Percentiles rank a stretch among this genome's conserved stretches.
These are phyloP conservation scores for Chlamydotis undulata DNA, from an alignment of 2,113 vertebrate species.

Conservation along the genomic window DNA sequence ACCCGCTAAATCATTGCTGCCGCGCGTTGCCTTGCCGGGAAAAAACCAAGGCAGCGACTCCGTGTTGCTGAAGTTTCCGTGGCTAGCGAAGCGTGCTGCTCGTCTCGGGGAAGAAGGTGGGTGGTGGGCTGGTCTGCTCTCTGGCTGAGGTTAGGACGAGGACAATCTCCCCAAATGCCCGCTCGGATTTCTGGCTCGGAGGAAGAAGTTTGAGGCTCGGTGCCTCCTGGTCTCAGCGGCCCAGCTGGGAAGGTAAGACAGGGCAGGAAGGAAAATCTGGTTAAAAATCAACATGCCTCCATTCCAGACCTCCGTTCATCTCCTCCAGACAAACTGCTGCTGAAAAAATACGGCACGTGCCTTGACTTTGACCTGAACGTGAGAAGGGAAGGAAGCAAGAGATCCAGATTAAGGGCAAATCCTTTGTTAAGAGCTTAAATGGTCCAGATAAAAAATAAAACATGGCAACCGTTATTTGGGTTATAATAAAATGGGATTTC, in stretches of 20 bases:
- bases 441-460: neutral
- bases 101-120: neutral
- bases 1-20: neutral
- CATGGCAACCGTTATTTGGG: neutral
- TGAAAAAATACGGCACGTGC: neutral
- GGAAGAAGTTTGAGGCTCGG: neutral
- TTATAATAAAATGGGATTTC: neutral
- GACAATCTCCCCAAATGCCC: neutral
- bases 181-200: neutral
- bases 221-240: neutral
- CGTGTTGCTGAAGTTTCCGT: neutral
- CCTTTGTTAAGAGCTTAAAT: neutral
- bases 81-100: neutral
- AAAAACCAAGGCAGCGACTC: neutral
- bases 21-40: accelerated
- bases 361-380: neutral
- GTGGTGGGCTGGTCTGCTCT: neutral
- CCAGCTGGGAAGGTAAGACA: neutral
- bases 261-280: neutral
- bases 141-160: neutral
- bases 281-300: neutral
- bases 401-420: neutral
- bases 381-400: neutral
- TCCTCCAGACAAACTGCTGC: neutral
- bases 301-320: neutral